Evolutionary conservation across 2,797 vertebrate genomes (phyloP).

Genomic region (Microctenopoma steveboyesi): DNA sequence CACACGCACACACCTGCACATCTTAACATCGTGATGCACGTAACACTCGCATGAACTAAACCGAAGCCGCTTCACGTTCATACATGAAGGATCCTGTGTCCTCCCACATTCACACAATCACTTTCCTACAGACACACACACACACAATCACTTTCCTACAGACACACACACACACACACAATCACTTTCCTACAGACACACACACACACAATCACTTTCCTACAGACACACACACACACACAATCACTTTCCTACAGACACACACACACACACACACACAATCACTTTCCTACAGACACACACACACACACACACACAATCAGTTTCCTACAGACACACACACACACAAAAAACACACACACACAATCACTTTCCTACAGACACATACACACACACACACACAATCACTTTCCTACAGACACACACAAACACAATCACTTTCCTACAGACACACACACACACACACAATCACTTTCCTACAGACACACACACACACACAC

Average conservation of each 20-base stretch:
- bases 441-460: background rate
- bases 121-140: conserved; percentile 2
- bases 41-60: background rate
- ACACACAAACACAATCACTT: too few relatives aligned
- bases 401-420: background rate
- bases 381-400: conserved; percentile 11
- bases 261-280: too few relatives aligned
- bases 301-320: too few relatives aligned
- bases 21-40: conserved; percentile 9
- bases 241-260: too few relatives aligned
- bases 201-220: too few relatives aligned
- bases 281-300: too few relatives aligned
- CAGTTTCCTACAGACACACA: background rate
- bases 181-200: too few relatives aligned
- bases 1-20: conserved; percentile 11
- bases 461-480: background rate
- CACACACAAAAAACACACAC: conserved; percentile 4
- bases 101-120: background rate
- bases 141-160: background rate
- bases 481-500: conserved; percentile 10
- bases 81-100: conserved; percentile 8
- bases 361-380: background rate
- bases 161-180: conserved; percentile 1
- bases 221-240: too few relatives aligned
- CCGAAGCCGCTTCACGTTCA: background rate